Percentiles rank a stretch among this genome's conserved stretches.
phyloP scores from a whole-genome alignment of 2,888 invertebrate species.

The Xylocampa areola region DNA sequence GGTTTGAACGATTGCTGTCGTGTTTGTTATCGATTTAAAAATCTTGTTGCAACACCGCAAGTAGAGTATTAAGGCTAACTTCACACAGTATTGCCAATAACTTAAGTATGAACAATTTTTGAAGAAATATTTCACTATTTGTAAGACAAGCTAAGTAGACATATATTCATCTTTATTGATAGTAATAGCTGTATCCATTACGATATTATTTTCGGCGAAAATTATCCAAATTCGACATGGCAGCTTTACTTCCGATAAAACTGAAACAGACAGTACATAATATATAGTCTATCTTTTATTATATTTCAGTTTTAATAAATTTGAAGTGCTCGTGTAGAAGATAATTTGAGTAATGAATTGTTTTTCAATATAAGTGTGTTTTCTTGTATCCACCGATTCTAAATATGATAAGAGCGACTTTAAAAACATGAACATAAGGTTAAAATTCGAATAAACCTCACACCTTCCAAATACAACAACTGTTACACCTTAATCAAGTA shows the following conservation, averaged over 20 bases:
- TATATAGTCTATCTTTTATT: constrained; percentile 2
- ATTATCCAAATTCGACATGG: constrained; percentile 21
- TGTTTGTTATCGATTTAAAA: too few relatives aligned
- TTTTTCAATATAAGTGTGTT: too few relatives aligned
- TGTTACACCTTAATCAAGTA: constrained; percentile 8
- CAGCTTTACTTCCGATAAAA: constrained; percentile 21
- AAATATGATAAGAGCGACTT: too few relatives aligned
- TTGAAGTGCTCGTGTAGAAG: not conserved
- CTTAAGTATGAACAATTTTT: too few relatives aligned
- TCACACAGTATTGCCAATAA: too few relatives aligned
- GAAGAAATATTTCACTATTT: not conserved
- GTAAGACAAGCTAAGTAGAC: not conserved
- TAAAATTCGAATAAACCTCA: not conserved
- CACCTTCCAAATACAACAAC: not conserved
- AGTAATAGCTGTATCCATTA: constrained; percentile 27
- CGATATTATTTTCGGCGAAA: constrained; percentile 17
- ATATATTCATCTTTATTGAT: constrained; percentile 8
- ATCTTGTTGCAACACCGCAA: too few relatives aligned
- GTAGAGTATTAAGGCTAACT: too few relatives aligned
- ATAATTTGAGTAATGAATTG: not conserved
- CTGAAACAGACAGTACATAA: constrained; percentile 10
- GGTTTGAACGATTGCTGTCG: too few relatives aligned
- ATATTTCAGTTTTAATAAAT: constrained; percentile 13
- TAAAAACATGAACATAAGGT: too few relatives aligned
- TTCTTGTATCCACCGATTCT: too few relatives aligned